Conservation (phyloP, 1,140 invertebrate genomes). For the Bombus impatiens region DNA sequence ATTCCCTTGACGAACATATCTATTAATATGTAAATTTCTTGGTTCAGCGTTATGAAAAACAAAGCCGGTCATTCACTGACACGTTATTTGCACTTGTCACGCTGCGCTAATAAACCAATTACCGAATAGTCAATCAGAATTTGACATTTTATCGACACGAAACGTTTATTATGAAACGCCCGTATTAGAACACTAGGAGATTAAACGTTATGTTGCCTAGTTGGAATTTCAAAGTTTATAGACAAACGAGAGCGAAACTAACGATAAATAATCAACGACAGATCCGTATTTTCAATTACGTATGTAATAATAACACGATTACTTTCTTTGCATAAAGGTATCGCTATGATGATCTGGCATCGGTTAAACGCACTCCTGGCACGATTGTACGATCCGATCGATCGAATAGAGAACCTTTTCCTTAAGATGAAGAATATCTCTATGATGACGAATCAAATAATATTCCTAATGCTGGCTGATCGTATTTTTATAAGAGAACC, state of each 20-base stretch:
- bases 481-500: slow-evolving; percentile 85
- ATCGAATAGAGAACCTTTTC: slow-evolving; percentile 85
- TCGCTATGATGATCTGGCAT: slow-evolving; percentile 76
- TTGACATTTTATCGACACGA: neutral
- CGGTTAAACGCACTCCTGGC: slow-evolving; percentile 80
- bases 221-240: neutral
- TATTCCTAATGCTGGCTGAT: slow-evolving; percentile 89
- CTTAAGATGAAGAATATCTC: slow-evolving; percentile 87
- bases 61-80: slow-evolving; percentile 56
- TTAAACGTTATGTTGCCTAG: too few relatives aligned
- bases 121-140: neutral
- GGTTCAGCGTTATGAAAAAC: slow-evolving; percentile 66
- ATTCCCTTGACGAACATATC: slow-evolving; percentile 65
- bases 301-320: too few relatives aligned
- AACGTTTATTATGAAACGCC: neutral
- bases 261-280: neutral
- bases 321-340: slow-evolving; percentile 77
- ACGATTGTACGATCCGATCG: slow-evolving; percentile 84
- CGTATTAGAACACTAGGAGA: rapidly evolving
- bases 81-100: slow-evolving; percentile 64
- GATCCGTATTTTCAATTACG: neutral
- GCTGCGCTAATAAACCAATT: slow-evolving; percentile 58
- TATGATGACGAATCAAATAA: slow-evolving; percentile 86
- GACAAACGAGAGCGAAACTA: neutral
- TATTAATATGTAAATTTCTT: slow-evolving; percentile 76